A percentile compares a stretch with the other conserved stretches of the same genome.
Conservation (phyloP, 1,140 invertebrate species). For the Olivierus martensii region DNA sequence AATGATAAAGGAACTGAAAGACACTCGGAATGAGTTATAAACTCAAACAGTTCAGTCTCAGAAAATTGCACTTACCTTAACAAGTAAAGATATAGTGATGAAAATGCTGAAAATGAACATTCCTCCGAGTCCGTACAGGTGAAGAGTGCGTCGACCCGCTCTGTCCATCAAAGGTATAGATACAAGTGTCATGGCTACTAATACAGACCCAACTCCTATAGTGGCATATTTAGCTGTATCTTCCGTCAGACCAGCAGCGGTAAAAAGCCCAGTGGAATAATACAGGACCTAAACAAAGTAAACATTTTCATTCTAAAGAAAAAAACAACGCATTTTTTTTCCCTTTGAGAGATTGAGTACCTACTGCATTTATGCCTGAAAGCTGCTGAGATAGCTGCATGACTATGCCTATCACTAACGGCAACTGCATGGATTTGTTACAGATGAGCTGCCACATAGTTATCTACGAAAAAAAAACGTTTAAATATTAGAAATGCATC, state of each 20-base stretch:
- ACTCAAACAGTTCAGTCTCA: no score
- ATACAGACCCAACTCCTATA: constrained; percentile 91
- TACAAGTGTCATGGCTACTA: constrained; percentile 91
- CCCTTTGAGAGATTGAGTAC: no score
- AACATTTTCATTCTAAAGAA: background rate
- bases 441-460: constrained; percentile 79
- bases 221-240: constrained; percentile 53
- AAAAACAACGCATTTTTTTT: background rate
- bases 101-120: constrained; percentile 97
- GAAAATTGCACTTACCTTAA: constrained; percentile 58
- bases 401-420: constrained; percentile 84
- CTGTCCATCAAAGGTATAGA: constrained; percentile 94
- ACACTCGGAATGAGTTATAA: background rate
- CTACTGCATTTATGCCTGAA: constrained; percentile 88
- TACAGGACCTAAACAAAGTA: constrained; percentile 51
- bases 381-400: constrained; percentile 97
- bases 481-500: no score
- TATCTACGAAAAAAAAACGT: constrained; percentile 38
- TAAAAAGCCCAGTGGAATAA: constrained; percentile 87
- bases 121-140: constrained; percentile 79
- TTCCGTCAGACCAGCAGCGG: constrained; percentile 68
- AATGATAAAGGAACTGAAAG: constrained; percentile 92
- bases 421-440: constrained; percentile 70
- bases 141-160: constrained; percentile 81
- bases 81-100: constrained; percentile 88